Base-by-base conservation (phyloP, 2,888 invertebrate genomes). In the Amiota minor region DNA sequence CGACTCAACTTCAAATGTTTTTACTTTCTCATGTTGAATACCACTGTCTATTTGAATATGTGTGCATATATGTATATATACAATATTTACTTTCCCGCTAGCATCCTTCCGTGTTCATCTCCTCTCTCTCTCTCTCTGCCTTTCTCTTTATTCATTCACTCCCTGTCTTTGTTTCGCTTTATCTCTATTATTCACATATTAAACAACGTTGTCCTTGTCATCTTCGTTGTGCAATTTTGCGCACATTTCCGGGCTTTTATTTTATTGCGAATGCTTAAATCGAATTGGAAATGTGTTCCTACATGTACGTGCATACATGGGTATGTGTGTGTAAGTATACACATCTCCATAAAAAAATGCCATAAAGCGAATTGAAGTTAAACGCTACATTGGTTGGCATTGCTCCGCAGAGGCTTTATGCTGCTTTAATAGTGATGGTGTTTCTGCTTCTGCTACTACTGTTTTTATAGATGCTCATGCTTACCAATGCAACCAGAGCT, bases 341-440 rank as follows among this genome's bases (percentile, higher is more conserved):
- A 80, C 79, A 79, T 82, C 79, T 81, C 77, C 85, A 85, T 83
- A 83, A 83, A 85, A 53, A 83, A 82, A 72, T 80, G 79, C 80
- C 84, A 84, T 83, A 85, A 83, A 83, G 84, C 77, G 83, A 85
- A 83, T 83, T 83, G 83, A 83, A 83, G 84, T 83, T 86, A 84
- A 85, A 85, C 81, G 78, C 77, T 79, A 79, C 77, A 80, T 75
- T 80, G 75, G 74, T 73, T 78, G 20, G 18, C 20, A 16, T 14
- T 16, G n/a, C 9, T 53, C 16, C 53, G n/a, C 3, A 14, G 14
- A n/a, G n/a, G 12, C 53, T n/a, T 35, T 8, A 35, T 35, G 35
- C 35, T 35, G 35, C 35, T 35, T 35, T 35, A 35, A 35, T 23
- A 3, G 1, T 35, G 35, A 8, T 35, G 35, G 6, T 35, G 35